Base-by-base conservation (phyloP, 2,888 invertebrate species). In the Amiota minor region DNA sequence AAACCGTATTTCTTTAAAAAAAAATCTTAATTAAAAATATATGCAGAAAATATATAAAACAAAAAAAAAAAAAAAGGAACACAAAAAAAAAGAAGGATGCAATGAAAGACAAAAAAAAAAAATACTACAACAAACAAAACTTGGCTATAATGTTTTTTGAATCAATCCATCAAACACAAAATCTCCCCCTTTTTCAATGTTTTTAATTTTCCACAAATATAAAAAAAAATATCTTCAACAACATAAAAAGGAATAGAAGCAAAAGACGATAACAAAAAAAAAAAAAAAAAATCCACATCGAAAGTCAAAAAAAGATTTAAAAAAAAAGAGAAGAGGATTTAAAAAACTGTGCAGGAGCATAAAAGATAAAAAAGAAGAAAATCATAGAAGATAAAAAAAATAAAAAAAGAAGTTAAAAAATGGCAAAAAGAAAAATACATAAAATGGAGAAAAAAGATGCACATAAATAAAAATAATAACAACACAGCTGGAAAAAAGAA, bases 61-160 rank as follows among this genome's bases (percentile, higher is more conserved):
- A 85, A 80, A 81, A 80, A 71, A 80, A 83, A 85, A 83, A 80
- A 82, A 78, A 81, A 73, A 79, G 80, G 81, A 80, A 80, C 80
- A 78, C 75, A 69, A 67, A 72, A 75, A 80, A 81, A 78, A 80
- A 80, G 78, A 77, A 75, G 76, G 71, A 72, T 72, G 75, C 78
- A 75, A 79, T 83, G 71, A 78, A 80, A 74, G 73, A 74, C 75
- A 76, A 76, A 78, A 78, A 77, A 73, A 77, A 74, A 84, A 78
- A 75, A 73, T 45, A 69, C 56, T 76, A 76, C 72, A 73, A 67
- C 65, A 75, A 74, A 49, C 72, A 74, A 35, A 35, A 77, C 86
- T 85, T 88, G 87, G 86, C 88, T 88, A 89, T 89, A 89, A 89
- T 89, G 90, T 89, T 89, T 89, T 89, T 89, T 89, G 90, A 89